Evolutionary conservation across 2,113 vertebrate genomes (phyloP).

Genomic region (Albula goreensis): DNA sequence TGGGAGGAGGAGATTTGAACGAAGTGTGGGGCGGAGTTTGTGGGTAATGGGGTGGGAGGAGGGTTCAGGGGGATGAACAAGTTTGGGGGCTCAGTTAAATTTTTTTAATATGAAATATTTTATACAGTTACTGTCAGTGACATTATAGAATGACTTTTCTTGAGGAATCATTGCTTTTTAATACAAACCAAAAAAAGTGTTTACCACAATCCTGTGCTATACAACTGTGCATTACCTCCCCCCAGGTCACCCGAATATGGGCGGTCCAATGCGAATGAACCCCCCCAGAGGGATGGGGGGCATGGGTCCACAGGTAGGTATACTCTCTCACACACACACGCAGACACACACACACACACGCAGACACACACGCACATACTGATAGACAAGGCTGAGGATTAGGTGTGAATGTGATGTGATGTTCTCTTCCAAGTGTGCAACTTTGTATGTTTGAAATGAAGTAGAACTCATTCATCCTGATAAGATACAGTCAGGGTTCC

Average conservation of each 20-base stretch:
- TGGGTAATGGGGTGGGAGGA: background rate
- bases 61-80: background rate
- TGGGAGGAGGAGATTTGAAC: background rate
- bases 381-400: too few relatives aligned
- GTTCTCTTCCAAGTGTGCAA: too few relatives aligned
- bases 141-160: too few relatives aligned
- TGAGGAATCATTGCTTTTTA: too few relatives aligned
- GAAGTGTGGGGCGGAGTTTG: too few relatives aligned
- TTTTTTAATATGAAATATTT: background rate
- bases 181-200: too few relatives aligned
- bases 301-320: conserved; percentile 81
- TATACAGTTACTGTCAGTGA: too few relatives aligned
- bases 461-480: too few relatives aligned
- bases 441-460: too few relatives aligned
- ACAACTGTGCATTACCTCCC: background rate
- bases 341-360: conserved; percentile 6
- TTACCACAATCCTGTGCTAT: too few relatives aligned
- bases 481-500: too few relatives aligned
- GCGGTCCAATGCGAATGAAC: conserved; percentile 83
- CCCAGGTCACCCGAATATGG: conserved; percentile 75
- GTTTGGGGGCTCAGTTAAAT: background rate
- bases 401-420: too few relatives aligned
- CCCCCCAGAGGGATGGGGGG: conserved; percentile 81
- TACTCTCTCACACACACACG: conserved; percentile 6
- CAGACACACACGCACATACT: background rate